Conservation (phyloP, 2,113 vertebrate genomes). For the Oxyruncus cristatus region DNA sequence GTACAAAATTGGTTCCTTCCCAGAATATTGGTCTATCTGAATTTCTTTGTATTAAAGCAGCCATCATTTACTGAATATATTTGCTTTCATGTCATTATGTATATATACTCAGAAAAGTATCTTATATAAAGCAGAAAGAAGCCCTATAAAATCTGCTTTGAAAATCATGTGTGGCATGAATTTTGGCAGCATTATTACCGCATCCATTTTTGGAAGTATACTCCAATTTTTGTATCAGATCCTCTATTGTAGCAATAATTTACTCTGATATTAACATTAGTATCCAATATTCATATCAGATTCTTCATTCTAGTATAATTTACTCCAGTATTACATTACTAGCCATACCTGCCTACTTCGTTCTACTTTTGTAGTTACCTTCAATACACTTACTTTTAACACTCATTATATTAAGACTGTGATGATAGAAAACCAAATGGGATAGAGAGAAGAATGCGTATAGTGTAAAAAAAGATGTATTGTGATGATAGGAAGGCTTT, state of each 20-base stretch:
- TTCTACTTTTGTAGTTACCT: background rate
- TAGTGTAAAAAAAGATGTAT: background rate
- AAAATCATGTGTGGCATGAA: constrained; percentile 6
- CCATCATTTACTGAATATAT: background rate
- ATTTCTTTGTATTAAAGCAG: constrained; percentile 34
- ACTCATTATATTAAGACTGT: background rate
- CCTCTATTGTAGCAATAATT: background rate
- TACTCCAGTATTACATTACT: background rate
- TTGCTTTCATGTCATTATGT: constrained; percentile 43
- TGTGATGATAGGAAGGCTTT: background rate
- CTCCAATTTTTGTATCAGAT: background rate
- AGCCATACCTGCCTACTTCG: background rate
- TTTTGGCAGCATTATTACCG: background rate
- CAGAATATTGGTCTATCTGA: background rate
- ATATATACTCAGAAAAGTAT: constrained; percentile 31
- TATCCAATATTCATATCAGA: background rate
- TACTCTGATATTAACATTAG: background rate
- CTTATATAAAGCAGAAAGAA: constrained; percentile 34
- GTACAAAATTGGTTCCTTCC: background rate
- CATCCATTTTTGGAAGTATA: background rate
- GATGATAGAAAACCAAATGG: background rate
- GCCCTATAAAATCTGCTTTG: constrained; percentile 17
- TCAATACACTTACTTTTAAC: background rate
- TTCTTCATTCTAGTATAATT: background rate
- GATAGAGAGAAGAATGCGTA: background rate